phyloP scores from a whole-genome alignment of 2,797 vertebrate species.

The Silurus aristotelis region DNA sequence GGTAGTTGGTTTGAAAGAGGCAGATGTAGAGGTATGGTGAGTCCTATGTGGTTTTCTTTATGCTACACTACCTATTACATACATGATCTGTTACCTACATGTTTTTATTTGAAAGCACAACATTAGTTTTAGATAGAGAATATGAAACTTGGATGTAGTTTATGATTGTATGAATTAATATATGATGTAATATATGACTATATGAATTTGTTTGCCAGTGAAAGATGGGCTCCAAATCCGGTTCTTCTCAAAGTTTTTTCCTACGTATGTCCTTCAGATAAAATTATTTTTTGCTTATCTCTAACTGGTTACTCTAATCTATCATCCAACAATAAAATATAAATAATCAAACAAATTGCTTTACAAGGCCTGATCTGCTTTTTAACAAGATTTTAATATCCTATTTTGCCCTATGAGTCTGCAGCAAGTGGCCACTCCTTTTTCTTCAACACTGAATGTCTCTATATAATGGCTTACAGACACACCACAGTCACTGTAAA shows the following conservation, averaged over 20 bases:
- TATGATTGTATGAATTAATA: not conserved
- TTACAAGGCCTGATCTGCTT: not conserved
- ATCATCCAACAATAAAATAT: not conserved
- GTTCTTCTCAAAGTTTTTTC: not conserved
- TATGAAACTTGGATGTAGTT: not conserved
- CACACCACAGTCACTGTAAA: constrained; percentile 12
- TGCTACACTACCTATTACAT: not conserved
- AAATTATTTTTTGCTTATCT: not conserved
- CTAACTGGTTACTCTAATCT: not conserved
- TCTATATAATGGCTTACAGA: constrained; percentile 17
- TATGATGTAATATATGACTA: not conserved
- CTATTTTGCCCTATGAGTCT: not conserved
- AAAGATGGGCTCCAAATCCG: not conserved
- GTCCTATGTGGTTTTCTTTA: not conserved
- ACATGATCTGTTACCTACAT: not conserved
- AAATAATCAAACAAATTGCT: constrained; percentile 2
- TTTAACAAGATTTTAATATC: constrained; percentile 8
- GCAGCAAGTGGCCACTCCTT: not conserved
- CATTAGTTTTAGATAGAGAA: not conserved
- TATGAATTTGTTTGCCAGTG: not conserved
- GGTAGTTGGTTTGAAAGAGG: too few species aligned
- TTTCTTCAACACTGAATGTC: not conserved
- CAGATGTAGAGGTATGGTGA: too few species aligned
- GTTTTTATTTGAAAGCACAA: not conserved
- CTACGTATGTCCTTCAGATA: not conserved